phyloP scores from a whole-genome alignment of 2,888 invertebrate species.

The Drosophila phalerata region DNA sequence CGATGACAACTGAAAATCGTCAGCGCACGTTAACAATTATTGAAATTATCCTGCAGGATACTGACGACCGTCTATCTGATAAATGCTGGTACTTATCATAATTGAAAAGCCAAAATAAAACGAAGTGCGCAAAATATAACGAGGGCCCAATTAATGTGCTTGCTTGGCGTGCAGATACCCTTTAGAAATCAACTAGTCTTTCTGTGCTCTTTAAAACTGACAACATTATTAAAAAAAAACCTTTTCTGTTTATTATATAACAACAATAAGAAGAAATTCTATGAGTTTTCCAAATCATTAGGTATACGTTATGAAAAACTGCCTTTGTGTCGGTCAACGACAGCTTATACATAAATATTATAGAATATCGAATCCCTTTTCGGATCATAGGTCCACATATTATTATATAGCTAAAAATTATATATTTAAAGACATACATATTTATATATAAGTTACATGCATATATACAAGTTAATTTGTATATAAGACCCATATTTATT shows the following conservation, averaged over 20 bases:
- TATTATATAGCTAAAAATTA: no score
- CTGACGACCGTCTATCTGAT: constrained; percentile 19
- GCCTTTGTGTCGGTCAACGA: no score
- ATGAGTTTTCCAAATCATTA: no score
- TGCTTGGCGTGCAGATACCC: not conserved
- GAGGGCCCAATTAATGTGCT: not conserved
- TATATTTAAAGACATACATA: no score
- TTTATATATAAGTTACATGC: no score
- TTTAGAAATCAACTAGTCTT: not conserved
- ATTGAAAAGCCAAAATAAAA: constrained; percentile 17
- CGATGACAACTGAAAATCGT: constrained; percentile 12
- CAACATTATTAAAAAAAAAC: no score
- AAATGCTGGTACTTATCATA: constrained; percentile 20
- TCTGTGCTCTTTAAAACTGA: not conserved
- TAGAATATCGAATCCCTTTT: no score
- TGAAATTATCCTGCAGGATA: constrained; percentile 18
- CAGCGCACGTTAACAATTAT: constrained; percentile 40
- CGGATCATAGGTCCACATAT: no score
- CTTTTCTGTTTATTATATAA: not conserved
- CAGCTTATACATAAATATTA: no score
- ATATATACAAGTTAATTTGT: not conserved
- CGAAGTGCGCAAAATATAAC: not conserved
- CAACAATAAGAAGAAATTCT: no score
- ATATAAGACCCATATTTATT: not conserved
- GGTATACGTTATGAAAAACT: no score